phyloP scores from a whole-genome alignment of 1,140 invertebrate genomes.

The Melanaphis sacchari region DNA sequence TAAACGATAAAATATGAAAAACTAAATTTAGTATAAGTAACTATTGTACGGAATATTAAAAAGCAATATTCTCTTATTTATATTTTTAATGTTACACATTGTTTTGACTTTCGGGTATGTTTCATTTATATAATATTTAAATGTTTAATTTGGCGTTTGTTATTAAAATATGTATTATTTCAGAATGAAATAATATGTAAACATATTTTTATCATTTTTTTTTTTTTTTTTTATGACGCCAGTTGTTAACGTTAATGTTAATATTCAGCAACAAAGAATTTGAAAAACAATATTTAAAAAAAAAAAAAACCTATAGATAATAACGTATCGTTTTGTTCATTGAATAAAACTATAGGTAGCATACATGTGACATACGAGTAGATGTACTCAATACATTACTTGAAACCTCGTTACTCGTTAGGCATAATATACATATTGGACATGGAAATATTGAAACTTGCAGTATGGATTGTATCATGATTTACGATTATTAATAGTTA shows the following conservation, averaged over 20 bases:
- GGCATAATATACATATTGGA: neutral
- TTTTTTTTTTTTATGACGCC: neutral
- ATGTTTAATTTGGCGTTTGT: neutral
- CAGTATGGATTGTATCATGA: too few relatives aligned
- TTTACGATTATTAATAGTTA: too few relatives aligned
- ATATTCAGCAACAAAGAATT: neutral
- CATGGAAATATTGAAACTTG: too few relatives aligned
- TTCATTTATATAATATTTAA: neutral
- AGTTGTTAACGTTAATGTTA: neutral
- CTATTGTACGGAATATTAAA: neutral
- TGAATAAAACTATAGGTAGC: neutral
- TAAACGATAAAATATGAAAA: neutral
- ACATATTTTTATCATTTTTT: too few relatives aligned
- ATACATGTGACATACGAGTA: neutral
- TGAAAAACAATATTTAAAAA: neutral
- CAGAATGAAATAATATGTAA: constrained; percentile 5
- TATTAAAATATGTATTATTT: constrained; percentile 7
- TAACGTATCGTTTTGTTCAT: neutral
- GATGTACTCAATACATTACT: neutral
- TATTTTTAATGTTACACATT: neutral
- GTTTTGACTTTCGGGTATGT: neutral
- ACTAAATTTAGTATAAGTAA: neutral
- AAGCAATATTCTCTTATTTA: neutral
- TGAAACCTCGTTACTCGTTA: neutral
- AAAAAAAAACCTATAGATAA: neutral